Percentiles rank a stretch among this genome's conserved stretches.
Conservation (phyloP, 2,113 vertebrate genomes). For the Istiophorus platypterus region DNA sequence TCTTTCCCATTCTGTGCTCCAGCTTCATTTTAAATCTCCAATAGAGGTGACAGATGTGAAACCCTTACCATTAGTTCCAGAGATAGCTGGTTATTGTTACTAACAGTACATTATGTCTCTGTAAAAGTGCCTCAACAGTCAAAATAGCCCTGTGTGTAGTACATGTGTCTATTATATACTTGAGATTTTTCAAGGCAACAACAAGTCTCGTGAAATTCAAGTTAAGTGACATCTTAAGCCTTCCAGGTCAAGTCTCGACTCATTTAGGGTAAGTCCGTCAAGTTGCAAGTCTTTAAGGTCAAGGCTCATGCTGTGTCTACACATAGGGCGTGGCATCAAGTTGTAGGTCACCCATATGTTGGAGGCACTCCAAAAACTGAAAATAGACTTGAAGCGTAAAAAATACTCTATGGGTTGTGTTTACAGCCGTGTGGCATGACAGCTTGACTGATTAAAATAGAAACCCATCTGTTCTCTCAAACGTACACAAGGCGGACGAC, state of each 20-base stretch:
- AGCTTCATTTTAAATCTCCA: conserved; percentile 39
- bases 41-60: conserved; percentile 21
- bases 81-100: conserved; percentile 1
- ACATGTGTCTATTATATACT: background rate
- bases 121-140: background rate
- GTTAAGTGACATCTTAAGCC: background rate
- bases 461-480: too few relatives aligned
- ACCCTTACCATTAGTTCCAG: conserved; percentile 21
- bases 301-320: background rate
- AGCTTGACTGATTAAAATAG: too few relatives aligned
- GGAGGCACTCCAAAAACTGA: too few relatives aligned
- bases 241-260: background rate
- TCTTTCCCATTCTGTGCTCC: background rate
- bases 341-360: too few relatives aligned
- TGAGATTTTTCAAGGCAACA: background rate
- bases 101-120: background rate
- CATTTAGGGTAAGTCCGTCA: background rate
- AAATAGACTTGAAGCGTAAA: too few relatives aligned
- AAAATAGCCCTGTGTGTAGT: background rate
- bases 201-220: background rate
- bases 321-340: background rate
- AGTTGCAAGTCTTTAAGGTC: background rate
- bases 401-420: too few relatives aligned
- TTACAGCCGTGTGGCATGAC: too few relatives aligned
- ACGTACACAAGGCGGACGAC: too few relatives aligned